Conservation (phyloP, 2,888 invertebrate species). For the Griposia aprilina region DNA sequence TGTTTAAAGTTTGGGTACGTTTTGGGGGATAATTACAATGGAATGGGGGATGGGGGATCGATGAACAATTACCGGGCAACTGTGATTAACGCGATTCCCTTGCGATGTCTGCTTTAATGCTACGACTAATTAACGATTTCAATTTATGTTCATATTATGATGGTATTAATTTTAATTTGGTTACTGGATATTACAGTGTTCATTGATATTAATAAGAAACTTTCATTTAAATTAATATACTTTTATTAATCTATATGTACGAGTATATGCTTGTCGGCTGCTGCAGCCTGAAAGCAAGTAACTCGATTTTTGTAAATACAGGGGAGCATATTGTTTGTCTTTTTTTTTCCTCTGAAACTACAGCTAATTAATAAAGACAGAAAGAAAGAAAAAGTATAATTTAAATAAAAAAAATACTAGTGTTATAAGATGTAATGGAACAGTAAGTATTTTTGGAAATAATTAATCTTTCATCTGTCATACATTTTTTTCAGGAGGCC, state of each 20-base stretch:
- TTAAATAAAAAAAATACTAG: no score
- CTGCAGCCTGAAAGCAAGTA: neutral
- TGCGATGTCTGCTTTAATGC: conserved; percentile 70
- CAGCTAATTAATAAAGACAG: neutral
- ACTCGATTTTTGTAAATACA: neutral
- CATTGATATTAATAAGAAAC: neutral
- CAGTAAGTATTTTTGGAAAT: neutral
- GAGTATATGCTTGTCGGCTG: neutral
- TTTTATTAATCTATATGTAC: no score
- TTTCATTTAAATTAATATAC: neutral
- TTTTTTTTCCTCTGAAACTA: neutral
- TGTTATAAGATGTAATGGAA: neutral
- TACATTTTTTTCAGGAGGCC: neutral
- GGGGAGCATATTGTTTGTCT: no score
- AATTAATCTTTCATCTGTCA: neutral
- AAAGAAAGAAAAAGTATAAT: neutral
- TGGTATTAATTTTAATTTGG: conserved; percentile 39
- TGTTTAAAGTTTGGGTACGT: conserved; percentile 61
- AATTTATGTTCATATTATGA: conserved; percentile 64
- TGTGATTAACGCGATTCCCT: conserved; percentile 71
- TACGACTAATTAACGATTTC: conserved; percentile 71
- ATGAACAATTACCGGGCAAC: conserved; percentile 72
- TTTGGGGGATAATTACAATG: conserved; percentile 61
- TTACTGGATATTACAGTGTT: conserved; percentile 27
- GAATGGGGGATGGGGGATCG: conserved; percentile 57